Percentiles rank a stretch among this genome's conserved stretches.
phyloP scores from a whole-genome alignment of 2,888 invertebrate genomes.

The Anagyrus pseudococci region DNA sequence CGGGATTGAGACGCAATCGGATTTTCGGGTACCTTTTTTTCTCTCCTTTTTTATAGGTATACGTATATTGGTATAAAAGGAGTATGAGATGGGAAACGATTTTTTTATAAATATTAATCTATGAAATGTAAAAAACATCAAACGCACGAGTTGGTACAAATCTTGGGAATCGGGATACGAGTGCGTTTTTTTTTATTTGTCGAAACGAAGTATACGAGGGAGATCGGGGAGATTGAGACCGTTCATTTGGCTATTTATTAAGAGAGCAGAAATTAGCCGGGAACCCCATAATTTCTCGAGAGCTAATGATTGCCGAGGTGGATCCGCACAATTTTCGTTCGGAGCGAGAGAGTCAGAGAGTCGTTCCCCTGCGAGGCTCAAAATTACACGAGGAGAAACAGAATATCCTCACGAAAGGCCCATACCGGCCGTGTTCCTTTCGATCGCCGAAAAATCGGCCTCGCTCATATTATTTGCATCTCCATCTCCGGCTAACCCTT shows the following conservation, averaged over 20 bases:
- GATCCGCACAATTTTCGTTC: background rate
- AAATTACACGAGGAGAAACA: background rate
- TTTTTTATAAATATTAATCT: background rate
- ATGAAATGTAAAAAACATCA: background rate
- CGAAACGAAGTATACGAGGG: background rate
- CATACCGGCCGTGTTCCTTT: background rate
- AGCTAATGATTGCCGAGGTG: background rate
- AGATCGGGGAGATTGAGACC: background rate
- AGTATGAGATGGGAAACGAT: background rate
- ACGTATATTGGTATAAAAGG: background rate
- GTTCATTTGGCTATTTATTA: constrained; percentile 12
- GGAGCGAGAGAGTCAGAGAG: background rate
- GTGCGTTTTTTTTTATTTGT: background rate
- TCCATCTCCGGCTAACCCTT: background rate
- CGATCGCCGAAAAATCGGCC: background rate
- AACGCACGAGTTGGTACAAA: background rate
- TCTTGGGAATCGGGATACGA: background rate
- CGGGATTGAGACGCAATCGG: no score
- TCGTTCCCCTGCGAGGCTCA: background rate
- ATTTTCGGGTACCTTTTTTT: no score
- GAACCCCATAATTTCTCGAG: background rate
- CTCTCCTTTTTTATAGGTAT: no score
- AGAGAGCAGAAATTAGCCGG: background rate
- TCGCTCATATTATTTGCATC: background rate
- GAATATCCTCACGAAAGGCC: background rate